phyloP scores from a whole-genome alignment of 2,888 invertebrate genomes.

The Slavum lentiscoides region DNA sequence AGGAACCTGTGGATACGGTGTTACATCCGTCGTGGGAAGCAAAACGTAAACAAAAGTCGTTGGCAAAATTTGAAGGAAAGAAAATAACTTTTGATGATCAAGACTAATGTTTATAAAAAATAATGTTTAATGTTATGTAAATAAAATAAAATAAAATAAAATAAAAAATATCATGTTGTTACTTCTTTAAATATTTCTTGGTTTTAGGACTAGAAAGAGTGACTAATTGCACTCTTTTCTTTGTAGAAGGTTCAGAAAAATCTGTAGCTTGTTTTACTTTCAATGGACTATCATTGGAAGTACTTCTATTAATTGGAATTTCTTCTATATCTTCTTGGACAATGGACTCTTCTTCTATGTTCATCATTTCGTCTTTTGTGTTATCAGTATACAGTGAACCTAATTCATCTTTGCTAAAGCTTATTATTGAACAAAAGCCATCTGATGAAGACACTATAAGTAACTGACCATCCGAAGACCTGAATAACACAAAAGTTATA shows the following conservation, averaged over 20 bases:
- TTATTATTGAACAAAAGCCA: conserved; percentile 83
- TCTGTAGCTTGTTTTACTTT: conserved; percentile 57
- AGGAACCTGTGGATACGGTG: conserved; percentile 46
- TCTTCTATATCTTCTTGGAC: conserved; percentile 55
- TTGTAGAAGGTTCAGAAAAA: conserved; percentile 55
- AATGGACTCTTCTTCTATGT: conserved; percentile 55
- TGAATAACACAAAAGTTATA: conserved; percentile 57
- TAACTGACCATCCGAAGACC: conserved; percentile 76
- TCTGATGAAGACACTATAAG: conserved; percentile 83
- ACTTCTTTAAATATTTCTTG: conserved; percentile 63
- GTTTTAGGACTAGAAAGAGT: conserved; percentile 79
- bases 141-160: conserved; percentile 21
- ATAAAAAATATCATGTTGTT: neutral
- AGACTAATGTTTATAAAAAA: conserved; percentile 35
- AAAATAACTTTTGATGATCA: conserved; percentile 56
- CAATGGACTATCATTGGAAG: conserved; percentile 45
- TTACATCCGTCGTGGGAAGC: conserved; percentile 58
- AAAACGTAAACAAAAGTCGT: conserved; percentile 56
- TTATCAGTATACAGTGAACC: conserved; percentile 61
- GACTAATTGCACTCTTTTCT: conserved; percentile 69
- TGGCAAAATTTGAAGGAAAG: conserved; percentile 56
- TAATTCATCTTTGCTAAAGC: conserved; percentile 75
- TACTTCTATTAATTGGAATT: conserved; percentile 50
- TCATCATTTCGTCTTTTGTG: neutral
- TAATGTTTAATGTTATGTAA: conserved; percentile 37